Conservation (phyloP, 2,113 vertebrate species). For the Tyto alba region DNA sequence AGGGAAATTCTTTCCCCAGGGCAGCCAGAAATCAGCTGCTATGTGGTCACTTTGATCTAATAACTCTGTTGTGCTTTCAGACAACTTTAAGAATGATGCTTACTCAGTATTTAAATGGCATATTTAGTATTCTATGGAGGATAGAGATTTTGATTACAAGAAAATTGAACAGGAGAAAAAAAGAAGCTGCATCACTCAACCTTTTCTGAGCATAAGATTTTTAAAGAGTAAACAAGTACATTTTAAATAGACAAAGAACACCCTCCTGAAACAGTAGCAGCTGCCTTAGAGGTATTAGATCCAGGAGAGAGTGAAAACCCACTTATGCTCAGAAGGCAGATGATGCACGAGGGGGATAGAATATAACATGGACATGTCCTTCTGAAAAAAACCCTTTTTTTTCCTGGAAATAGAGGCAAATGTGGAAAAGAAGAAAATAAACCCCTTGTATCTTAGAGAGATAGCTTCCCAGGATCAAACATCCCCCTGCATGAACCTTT, state of each 20-base stretch:
- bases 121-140: neutral
- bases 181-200: neutral
- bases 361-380: neutral
- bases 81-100: neutral
- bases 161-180: neutral
- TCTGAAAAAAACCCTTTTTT: neutral
- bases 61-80: neutral
- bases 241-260: neutral
- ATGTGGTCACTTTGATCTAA: neutral
- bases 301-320: neutral
- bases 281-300: neutral
- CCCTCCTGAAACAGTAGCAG: neutral
- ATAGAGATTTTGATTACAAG: neutral
- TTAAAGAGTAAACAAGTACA: neutral
- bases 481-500: neutral
- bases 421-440: neutral
- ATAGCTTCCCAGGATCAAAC: neutral
- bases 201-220: neutral
- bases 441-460: neutral
- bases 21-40: neutral
- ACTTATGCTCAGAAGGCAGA: neutral
- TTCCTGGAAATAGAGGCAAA: neutral
- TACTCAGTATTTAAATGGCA: neutral
- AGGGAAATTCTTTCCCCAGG: neutral
- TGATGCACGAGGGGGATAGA: neutral